Evolutionary conservation across 2,888 invertebrate species (phyloP), one percentile per base, ranked within the genome.

Genomic region (Cephus spinipes): DNA sequence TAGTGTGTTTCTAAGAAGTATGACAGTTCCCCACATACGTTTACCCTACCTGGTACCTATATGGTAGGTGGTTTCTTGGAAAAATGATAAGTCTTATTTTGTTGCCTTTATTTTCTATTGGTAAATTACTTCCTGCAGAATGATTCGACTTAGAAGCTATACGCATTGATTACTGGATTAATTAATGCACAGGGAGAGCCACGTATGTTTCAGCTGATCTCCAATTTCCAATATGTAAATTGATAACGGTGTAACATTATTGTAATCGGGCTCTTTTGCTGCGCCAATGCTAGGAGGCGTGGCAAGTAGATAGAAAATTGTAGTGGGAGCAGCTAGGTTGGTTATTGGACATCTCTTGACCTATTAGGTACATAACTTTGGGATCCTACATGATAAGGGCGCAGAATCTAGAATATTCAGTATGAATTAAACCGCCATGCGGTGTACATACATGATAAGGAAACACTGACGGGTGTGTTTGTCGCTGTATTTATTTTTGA

Each of bases 401-500:
- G 55, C 55, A 55, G 55, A 23, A 2, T 55, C 55, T 23, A 55
- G 55, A 23, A 23, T 9, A 23, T 23, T 55, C 23, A 55, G 55
- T 55, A 23, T 23, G 6, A 55, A 55, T 55, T 23, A 23, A 55
- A 9, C 23, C 55, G 23, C 9, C 23, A 55, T 55, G 23, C 23
- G 23, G 23, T 23, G 15, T 55, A 55, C 40, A 6, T 40, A 23
- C 40, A 1, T 55, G 15, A 55, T 23, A 55, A 55, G 55, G 6
- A 55, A 23, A 55, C 9, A 23, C 55, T 55, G 23, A 9, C 55
- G 55, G 23, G 23, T 55, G 23, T 55, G 32, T 71, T 71, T 31
- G 71, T 71, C 31, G 31, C 71, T 33, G 32, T 31, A 31, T 71
- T 71, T 71, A 71, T 71, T 55, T 55, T 55, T 71, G 71, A 33